Conservation (phyloP, 1,140 invertebrate species). For the Aporrectodea caliginosa region DNA sequence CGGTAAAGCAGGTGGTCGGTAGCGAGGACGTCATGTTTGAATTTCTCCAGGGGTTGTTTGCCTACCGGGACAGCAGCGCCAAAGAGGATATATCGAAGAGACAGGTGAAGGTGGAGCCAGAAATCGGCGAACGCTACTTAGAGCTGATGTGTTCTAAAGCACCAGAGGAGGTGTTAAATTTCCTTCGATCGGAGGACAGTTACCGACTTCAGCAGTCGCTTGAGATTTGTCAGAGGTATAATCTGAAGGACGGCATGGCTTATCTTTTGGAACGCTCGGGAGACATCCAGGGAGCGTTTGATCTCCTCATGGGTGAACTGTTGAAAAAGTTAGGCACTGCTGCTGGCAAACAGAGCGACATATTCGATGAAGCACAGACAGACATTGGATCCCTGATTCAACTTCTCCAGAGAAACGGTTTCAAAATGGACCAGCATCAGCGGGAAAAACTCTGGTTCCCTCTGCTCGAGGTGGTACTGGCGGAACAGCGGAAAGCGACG, state of each 20-base stretch:
- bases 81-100: not conserved
- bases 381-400: slow-evolving; percentile 1
- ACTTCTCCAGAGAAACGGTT: slow-evolving; percentile 28
- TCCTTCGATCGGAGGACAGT: slow-evolving; percentile 51
- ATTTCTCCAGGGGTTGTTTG: slow-evolving; percentile 7
- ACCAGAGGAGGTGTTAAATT: slow-evolving; percentile 56
- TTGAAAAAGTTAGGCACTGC: not conserved
- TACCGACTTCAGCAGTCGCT: slow-evolving; percentile 58
- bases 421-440: slow-evolving; percentile 13
- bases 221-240: slow-evolving; percentile 49
- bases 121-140: slow-evolving; percentile 58
- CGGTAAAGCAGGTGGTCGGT: slow-evolving; percentile 35
- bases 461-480: slow-evolving; percentile 58
- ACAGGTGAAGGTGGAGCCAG: slow-evolving; percentile 41
- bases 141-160: slow-evolving; percentile 65
- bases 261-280: slow-evolving; percentile 61
- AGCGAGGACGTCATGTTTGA: slow-evolving; percentile 26
- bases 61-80: not conserved
- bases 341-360: not conserved
- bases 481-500: slow-evolving; percentile 53
- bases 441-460: slow-evolving; percentile 59
- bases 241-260: slow-evolving; percentile 58
- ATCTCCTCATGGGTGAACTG: slow-evolving; percentile 51
- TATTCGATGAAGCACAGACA: no score
- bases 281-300: slow-evolving; percentile 59